Evolutionary conservation across 2,797 vertebrate species (phyloP).

Genomic region (Oryzias sinensis): DNA sequence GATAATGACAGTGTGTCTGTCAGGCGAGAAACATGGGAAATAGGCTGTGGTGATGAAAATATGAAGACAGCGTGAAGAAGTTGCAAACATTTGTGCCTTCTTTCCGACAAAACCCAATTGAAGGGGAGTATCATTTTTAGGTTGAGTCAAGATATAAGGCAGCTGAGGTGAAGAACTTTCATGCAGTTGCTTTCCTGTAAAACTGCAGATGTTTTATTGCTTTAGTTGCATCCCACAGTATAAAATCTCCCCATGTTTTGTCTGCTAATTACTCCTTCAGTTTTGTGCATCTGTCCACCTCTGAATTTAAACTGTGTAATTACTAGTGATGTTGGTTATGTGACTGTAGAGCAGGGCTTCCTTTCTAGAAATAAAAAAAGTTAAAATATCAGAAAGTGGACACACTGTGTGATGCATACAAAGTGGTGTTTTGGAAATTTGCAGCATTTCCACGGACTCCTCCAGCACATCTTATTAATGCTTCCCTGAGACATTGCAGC

Average conservation of each 20-base stretch:
- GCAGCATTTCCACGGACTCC: constrained; percentile 55
- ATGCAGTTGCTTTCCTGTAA: constrained; percentile 24
- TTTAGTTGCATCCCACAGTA: constrained; percentile 44
- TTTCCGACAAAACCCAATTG: no score
- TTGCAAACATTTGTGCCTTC: no score
- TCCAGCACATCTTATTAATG: constrained; percentile 47
- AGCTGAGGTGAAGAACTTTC: constrained; percentile 38
- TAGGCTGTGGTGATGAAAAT: constrained; percentile 29
- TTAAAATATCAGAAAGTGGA: constrained; percentile 30
- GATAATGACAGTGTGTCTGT: constrained; percentile 55
- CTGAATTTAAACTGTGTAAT: constrained; percentile 50
- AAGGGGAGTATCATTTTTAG: constrained; percentile 20
- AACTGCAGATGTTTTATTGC: constrained; percentile 41
- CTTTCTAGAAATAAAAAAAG: constrained; percentile 23
- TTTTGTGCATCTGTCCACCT: constrained; percentile 55
- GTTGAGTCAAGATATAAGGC: constrained; percentile 30
- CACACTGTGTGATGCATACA: constrained; percentile 44
- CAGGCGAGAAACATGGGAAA: constrained; percentile 35
- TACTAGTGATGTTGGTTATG: constrained; percentile 51
- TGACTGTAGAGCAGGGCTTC: constrained; percentile 44
- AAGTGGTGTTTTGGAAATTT: constrained; percentile 38
- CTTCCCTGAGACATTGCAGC: constrained; percentile 49
- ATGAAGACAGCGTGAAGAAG: background rate
- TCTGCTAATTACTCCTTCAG: constrained; percentile 59
- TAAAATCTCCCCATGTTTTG: constrained; percentile 41